Evolutionary conservation across 2,797 vertebrate genomes (phyloP).

Genomic region (Esox lucius): DNA sequence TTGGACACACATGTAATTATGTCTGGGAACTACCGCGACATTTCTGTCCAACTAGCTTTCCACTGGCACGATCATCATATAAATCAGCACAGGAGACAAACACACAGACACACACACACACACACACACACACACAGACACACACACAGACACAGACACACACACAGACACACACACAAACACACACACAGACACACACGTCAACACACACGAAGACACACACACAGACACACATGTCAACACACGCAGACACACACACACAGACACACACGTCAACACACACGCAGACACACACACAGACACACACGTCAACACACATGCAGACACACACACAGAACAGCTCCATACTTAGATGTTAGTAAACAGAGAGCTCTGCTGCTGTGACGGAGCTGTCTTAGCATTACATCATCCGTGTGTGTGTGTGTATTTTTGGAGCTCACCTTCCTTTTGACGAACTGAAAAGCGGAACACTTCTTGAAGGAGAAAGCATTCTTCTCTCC

Average conservation of each 20-base stretch:
- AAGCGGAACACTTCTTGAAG: constrained; percentile 97
- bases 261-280: neutral
- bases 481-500: constrained; percentile 85
- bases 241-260: neutral
- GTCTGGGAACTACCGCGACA: too few species aligned
- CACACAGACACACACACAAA: neutral
- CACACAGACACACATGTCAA: constrained; percentile 43
- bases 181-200: constrained; percentile 5
- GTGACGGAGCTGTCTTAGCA: constrained; percentile 40
- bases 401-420: constrained; percentile 65
- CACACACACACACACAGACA: neutral
- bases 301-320: constrained; percentile 28
- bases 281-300: constrained; percentile 27
- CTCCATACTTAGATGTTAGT: neutral
- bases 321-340: constrained; percentile 1
- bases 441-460: constrained; percentile 98
- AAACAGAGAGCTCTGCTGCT: neutral
- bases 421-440: constrained; percentile 72
- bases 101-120: too few species aligned
- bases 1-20: too few species aligned
- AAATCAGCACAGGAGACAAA: neutral
- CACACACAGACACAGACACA: constrained; percentile 25
- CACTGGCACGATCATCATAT: neutral
- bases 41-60: too few species aligned
- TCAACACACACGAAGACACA: constrained; percentile 11